phyloP scores from a whole-genome alignment of 2,888 invertebrate species.

The Chaetoderma sp. region DNA sequence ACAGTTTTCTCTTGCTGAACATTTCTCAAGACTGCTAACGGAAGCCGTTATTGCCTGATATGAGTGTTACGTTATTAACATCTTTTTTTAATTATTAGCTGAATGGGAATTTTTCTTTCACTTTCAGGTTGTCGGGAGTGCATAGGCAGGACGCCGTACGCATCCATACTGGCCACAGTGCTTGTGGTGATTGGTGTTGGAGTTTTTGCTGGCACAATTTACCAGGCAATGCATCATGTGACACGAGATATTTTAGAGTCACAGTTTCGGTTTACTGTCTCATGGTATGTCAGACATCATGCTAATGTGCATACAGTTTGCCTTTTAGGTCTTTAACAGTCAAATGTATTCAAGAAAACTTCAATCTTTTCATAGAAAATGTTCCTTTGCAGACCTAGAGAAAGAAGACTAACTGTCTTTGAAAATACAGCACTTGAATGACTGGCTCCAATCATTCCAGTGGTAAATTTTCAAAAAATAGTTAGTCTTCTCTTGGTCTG shows the following conservation, averaged over 20 bases:
- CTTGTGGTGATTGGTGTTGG: constrained; percentile 63
- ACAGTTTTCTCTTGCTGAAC: no score
- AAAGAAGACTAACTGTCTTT: constrained; percentile 7
- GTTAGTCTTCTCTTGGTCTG: no score
- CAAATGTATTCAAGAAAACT: no score
- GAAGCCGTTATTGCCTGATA: no score
- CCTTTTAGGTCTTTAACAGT: background rate
- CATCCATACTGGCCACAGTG: constrained; percentile 64
- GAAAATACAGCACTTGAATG: no score
- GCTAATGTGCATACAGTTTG: background rate
- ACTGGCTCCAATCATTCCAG: no score
- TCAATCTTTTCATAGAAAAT: no score
- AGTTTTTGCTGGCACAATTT: constrained; percentile 66
- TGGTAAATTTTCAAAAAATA: no score
- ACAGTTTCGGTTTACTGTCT: constrained; percentile 60
- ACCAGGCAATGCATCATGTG: constrained; percentile 60
- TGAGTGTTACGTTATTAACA: no score
- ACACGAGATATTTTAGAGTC: constrained; percentile 59
- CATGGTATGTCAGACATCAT: constrained; percentile 53
- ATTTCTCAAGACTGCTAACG: no score
- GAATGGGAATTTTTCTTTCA: background rate
- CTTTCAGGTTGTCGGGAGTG: constrained; percentile 45
- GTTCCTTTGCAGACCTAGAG: background rate
- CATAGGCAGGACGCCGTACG: constrained; percentile 64
- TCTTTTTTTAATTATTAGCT: no score